These are phyloP conservation scores for Lucilia cuprina DNA, from an alignment of 1,140 invertebrate genomes.

Conservation along the genomic window DNA sequence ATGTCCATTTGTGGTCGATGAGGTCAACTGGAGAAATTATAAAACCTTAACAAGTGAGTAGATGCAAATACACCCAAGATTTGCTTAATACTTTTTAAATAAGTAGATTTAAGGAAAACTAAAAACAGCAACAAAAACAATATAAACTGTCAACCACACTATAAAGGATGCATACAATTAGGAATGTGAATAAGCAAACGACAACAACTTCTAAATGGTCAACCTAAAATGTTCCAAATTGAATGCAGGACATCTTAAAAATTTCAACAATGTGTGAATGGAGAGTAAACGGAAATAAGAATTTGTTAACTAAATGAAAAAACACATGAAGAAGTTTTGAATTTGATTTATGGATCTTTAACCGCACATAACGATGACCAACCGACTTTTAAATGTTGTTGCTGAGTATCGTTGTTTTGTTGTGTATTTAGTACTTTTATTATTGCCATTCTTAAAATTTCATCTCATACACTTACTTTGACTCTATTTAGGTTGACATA, in stretches of 20 bases:
- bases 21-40: slow-evolving; percentile 23
- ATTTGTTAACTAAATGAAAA: slow-evolving; percentile 10
- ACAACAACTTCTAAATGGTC: neutral
- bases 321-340: slow-evolving; percentile 24
- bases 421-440: slow-evolving; percentile 35
- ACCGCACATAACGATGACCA: slow-evolving; percentile 36
- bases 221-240: neutral
- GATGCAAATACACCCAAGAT: neutral
- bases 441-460: slow-evolving; percentile 36
- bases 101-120: too few relatives aligned
- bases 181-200: neutral
- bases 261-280: slow-evolving; percentile 8
- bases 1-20: slow-evolving; percentile 25
- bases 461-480: neutral
- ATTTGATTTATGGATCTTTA: slow-evolving; percentile 41
- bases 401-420: slow-evolving; percentile 22
- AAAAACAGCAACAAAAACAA: neutral
- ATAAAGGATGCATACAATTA: slow-evolving; percentile 20
- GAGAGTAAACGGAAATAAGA: neutral
- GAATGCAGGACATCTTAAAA: neutral
- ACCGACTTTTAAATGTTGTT: slow-evolving; percentile 21
- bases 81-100: neutral
- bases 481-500: slow-evolving; percentile 13
- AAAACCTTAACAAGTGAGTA: neutral
- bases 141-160: slow-evolving; percentile 17